Base-by-base conservation (phyloP, 2,888 invertebrate species). In the Mimumesa dahlbomi region DNA sequence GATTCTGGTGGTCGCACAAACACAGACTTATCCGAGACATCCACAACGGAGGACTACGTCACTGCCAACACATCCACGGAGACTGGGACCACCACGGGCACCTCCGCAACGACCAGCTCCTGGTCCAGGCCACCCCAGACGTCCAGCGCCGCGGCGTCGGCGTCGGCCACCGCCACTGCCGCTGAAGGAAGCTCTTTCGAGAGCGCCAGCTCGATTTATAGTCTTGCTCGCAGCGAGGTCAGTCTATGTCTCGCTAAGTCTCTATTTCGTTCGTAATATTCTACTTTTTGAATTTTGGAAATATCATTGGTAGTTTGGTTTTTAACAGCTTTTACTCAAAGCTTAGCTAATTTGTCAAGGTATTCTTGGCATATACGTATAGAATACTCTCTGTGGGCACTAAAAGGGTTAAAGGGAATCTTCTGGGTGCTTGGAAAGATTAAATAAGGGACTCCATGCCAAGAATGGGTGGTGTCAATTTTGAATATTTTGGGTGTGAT, bases 31-130 rank as follows among this genome's bases (percentile, higher is more conserved):
- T 96, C 96, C n/a, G 96, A 96, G 90, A 96, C 96, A 83, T 96
- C 96, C 67, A 94, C 92, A n/a, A 94, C 94, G 46, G 96, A 96
- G 89, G 96, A 96, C 90, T 96, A 96, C 89, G 94, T 95, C 76
- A 96, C 96, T 81, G 96, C 96, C 87, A 96, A 94, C 89, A 89
- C 89, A 43, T 89, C 91, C 87, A 87, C 85, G 79, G 92, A 92
- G 89, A 90, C 91, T 88, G 82, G 92, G 91, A 89, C 90, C 89
- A 84, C 86, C 21, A 82, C 87, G 38, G 87, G 88, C 49, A 87
- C 87, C 34, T 88, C 89, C 59, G 87, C 89, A 42, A 87, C 87
- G 34, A 87, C 88, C 59, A 88, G 91, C 87, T 86, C 91, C 85
- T 91, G 91, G 90, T 91, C 91, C 86, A 89, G 90, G 89, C 90